Percentiles rank a stretch among this genome's conserved stretches.
Conservation (phyloP, 2,113 vertebrate species). For the Lathamus discolor region DNA sequence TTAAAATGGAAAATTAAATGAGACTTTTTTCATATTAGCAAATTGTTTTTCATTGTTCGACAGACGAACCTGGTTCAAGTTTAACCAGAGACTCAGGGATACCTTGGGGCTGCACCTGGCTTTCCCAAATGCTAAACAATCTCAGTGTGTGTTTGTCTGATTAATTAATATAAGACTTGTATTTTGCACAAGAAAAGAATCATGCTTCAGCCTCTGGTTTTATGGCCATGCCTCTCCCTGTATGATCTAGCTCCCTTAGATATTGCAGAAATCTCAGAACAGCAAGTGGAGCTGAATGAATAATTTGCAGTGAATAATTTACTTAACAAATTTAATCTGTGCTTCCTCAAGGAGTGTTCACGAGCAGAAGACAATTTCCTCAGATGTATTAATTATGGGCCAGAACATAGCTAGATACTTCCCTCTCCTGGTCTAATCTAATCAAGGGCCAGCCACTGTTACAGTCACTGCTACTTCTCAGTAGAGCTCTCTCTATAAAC, state of each 20-base stretch:
- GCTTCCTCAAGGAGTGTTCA: constrained; percentile 49
- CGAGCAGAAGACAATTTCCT: constrained; percentile 39
- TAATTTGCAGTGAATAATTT: constrained; percentile 63
- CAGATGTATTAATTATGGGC: constrained; percentile 39
- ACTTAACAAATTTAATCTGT: constrained; percentile 45
- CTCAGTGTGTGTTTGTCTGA: not conserved
- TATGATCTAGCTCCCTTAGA: not conserved
- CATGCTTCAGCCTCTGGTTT: not conserved
- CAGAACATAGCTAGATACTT: constrained; percentile 24
- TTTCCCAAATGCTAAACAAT: not conserved
- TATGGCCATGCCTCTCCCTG: not conserved
- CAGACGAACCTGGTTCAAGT: not conserved
- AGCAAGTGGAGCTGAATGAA: constrained; percentile 17
- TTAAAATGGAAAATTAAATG: not conserved
- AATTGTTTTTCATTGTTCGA: not conserved
- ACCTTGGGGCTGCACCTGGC: not conserved
- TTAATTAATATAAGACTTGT: not conserved
- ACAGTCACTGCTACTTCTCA: not conserved
- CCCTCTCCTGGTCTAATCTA: constrained; percentile 11
- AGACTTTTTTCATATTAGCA: not conserved
- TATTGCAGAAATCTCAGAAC: constrained; percentile 30
- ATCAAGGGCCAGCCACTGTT: not conserved
- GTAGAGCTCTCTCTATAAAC: not conserved
- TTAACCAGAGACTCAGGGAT: not conserved
- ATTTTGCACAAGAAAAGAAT: not conserved